Conservation (phyloP, 1,140 invertebrate genomes). For the Metopolophium dirhodum region DNA sequence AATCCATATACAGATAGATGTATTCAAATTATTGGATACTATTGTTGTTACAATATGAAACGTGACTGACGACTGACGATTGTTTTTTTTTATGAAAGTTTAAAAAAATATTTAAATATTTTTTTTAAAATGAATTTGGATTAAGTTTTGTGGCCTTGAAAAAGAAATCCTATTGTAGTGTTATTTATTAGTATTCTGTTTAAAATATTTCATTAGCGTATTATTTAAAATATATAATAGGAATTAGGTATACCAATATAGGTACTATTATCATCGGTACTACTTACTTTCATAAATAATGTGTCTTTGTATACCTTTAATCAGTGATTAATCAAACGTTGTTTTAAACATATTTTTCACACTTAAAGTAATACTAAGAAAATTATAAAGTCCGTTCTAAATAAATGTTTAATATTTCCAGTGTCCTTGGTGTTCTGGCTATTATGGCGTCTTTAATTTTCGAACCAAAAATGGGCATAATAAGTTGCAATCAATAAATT, state of each 20-base stretch:
- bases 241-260: not conserved
- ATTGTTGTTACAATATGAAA: not conserved
- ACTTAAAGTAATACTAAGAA: not conserved
- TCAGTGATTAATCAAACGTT: not conserved
- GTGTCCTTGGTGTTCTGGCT: conserved; percentile 11
- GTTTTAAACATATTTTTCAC: not conserved
- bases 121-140: not conserved
- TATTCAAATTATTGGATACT: not conserved
- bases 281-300: not conserved
- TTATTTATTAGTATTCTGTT: conserved; percentile 1
- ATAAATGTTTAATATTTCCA: not conserved
- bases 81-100: not conserved
- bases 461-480: conserved; percentile 47
- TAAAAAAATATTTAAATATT: not conserved
- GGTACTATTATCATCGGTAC: not conserved
- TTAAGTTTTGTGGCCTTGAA: not conserved
- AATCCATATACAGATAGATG: not conserved
- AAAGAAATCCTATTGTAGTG: not conserved
- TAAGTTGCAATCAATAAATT: conserved; percentile 24
- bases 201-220: not conserved
- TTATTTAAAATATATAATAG: not conserved
- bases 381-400: not conserved
- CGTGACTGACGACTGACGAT: not conserved
- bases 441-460: conserved; percentile 29
- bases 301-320: not conserved